These are phyloP conservation scores for Xerus inauris DNA, from an alignment of 2,113 vertebrate species.

Conservation along the genomic window DNA sequence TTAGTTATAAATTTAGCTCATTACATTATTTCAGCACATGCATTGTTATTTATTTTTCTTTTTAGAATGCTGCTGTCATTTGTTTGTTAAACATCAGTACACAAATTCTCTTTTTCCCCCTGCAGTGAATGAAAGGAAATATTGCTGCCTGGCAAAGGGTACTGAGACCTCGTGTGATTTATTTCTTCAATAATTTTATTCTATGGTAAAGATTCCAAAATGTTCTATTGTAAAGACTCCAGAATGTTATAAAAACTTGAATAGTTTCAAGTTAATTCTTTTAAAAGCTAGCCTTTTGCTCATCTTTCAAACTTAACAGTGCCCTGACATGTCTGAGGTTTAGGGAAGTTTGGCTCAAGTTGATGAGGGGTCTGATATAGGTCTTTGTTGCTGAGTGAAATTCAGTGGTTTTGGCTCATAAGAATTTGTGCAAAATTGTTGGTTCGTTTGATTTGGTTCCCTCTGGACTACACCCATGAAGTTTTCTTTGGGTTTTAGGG, in stretches of 20 bases:
- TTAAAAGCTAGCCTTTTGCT: constrained; percentile 60
- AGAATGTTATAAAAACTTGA: constrained; percentile 28
- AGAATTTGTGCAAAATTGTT: constrained; percentile 69
- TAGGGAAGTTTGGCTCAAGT: constrained; percentile 58
- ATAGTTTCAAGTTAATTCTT: constrained; percentile 53
- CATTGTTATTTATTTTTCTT: constrained; percentile 62
- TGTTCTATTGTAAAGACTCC: constrained; percentile 35
- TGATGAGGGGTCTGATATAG: constrained; percentile 61
- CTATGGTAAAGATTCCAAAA: constrained; percentile 43
- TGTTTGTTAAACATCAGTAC: constrained; percentile 57
- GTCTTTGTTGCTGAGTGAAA: constrained; percentile 67
- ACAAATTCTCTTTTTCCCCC: background rate
- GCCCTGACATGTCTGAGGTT: constrained; percentile 60
- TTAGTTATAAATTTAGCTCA: constrained; percentile 58
- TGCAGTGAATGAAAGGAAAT: background rate
- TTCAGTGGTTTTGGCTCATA: constrained; percentile 73
- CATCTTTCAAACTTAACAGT: constrained; percentile 54
- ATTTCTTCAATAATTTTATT: constrained; percentile 64
- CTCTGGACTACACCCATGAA: constrained; percentile 65
- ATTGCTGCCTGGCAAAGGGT: constrained; percentile 17
- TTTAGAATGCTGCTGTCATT: constrained; percentile 60
- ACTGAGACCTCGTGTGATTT: constrained; percentile 7
- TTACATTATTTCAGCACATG: constrained; percentile 59
- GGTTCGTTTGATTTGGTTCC: constrained; percentile 72
- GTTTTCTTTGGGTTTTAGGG: constrained; percentile 70